Conservation (phyloP, 1,140 invertebrate species). For the Zaprionus camerounensis region DNA sequence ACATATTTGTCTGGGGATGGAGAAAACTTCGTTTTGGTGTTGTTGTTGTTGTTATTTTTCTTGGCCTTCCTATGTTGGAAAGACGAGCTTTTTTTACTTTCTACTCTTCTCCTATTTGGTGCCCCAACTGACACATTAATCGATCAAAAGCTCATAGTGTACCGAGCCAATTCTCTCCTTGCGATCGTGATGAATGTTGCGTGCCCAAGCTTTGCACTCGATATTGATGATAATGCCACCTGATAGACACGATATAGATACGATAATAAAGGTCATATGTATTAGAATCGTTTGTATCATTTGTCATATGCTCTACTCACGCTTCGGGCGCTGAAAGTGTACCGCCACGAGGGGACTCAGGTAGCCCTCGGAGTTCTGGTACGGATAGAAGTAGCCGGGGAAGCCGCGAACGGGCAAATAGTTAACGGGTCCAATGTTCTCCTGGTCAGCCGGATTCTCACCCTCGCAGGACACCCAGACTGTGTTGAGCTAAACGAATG, state of each 20-base stretch:
- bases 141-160: conserved; percentile 95
- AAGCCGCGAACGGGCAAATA: conserved; percentile 91
- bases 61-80: conserved; percentile 17
- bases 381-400: conserved; percentile 93
- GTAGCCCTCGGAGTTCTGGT: conserved; percentile 92
- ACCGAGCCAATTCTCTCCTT: conserved; percentile 92
- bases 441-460: conserved; percentile 94
- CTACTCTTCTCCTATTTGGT: conserved; percentile 22
- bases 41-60: conserved; percentile 9
- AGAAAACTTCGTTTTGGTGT: conserved; percentile 48
- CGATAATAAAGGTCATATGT: neutral
- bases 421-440: conserved; percentile 92
- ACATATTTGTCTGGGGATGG: conserved; percentile 14
- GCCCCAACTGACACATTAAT: conserved; percentile 86
- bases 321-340: conserved; percentile 90
- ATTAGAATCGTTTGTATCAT: neutral
- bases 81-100: conserved; percentile 27
- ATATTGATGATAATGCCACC: conserved; percentile 94
- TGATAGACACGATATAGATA: conserved; percentile 85
- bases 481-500: conserved; percentile 87
- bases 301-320: conserved; percentile 86
- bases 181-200: conserved; percentile 92
- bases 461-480: conserved; percentile 95
- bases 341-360: conserved; percentile 94
- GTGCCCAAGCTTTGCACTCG: conserved; percentile 95